Evolutionary conservation across 1,140 invertebrate species (phyloP).

Genomic region (Mactra quadrangularis): DNA sequence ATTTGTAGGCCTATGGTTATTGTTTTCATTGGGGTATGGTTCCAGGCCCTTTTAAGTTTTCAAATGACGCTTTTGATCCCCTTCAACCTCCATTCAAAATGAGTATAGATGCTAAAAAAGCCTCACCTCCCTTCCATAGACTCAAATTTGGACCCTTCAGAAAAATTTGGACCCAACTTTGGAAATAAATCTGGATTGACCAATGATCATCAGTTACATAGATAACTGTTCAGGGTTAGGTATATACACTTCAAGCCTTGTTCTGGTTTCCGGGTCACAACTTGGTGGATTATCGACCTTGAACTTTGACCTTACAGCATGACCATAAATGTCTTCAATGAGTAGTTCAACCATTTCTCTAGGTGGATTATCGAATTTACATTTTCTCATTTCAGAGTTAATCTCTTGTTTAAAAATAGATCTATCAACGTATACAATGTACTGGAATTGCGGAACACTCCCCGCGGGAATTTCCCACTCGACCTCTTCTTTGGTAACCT

Average conservation of each 20-base stretch:
- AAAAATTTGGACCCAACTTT: no score
- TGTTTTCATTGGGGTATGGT: no score
- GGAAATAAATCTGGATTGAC: no score
- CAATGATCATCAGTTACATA: no score
- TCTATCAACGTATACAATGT: slow-evolving; percentile 50
- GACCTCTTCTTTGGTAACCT: slow-evolving; percentile 25
- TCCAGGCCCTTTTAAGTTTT: no score
- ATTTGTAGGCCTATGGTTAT: no score
- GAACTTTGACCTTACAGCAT: slow-evolving; percentile 44
- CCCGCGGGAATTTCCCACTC: slow-evolving; percentile 44
- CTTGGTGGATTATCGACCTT: slow-evolving; percentile 10
- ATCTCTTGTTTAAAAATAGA: slow-evolving; percentile 45
- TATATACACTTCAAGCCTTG: slow-evolving; percentile 42
- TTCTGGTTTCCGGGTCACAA: slow-evolving; percentile 29
- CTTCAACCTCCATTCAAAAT: no score
- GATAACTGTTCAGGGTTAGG: not conserved
- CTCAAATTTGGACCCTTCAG: no score
- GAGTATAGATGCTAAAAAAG: no score
- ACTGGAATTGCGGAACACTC: slow-evolving; percentile 56
- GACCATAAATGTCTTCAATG: slow-evolving; percentile 60
- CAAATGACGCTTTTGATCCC: no score
- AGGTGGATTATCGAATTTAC: slow-evolving; percentile 25
- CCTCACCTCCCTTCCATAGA: no score
- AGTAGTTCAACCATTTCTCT: slow-evolving; percentile 43
- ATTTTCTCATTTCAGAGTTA: slow-evolving; percentile 45